A percentile compares a stretch with the other conserved stretches of the same genome.
Evolutionary conservation across 2,113 vertebrate species (phyloP).

Genomic region (Desmodus rotundus): DNA sequence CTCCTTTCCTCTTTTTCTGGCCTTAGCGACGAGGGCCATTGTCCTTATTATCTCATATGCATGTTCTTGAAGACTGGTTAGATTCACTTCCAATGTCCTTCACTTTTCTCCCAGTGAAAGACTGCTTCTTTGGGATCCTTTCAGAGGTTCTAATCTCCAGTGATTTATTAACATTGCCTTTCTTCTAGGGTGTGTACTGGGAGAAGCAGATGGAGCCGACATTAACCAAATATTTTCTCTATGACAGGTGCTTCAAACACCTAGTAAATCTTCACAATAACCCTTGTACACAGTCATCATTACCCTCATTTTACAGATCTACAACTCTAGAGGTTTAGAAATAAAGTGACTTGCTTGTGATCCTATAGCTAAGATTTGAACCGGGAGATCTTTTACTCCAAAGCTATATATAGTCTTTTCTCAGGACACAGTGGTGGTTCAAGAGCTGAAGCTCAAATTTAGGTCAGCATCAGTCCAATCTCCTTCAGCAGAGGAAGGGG

Average conservation of each 20-base stretch:
- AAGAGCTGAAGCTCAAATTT: neutral
- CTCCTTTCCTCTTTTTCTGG: neutral
- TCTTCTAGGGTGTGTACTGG: neutral
- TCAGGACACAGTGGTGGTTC: neutral
- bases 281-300: neutral
- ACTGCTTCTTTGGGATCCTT: neutral
- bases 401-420: neutral
- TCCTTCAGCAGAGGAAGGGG: neutral
- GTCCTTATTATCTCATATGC: neutral
- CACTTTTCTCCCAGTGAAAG: conserved; percentile 37
- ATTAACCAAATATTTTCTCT: neutral
- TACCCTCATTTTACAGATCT: neutral
- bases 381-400: neutral
- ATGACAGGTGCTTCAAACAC: neutral
- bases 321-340: neutral
- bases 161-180: neutral
- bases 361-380: neutral
- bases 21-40: neutral
- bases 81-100: conserved; percentile 26
- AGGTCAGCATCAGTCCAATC: neutral
- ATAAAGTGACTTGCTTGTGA: neutral
- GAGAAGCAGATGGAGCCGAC: neutral
- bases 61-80: neutral
- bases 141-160: neutral
- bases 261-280: neutral